phyloP scores from a whole-genome alignment of 1,140 invertebrate species.

The Hylyphantes graminicola region DNA sequence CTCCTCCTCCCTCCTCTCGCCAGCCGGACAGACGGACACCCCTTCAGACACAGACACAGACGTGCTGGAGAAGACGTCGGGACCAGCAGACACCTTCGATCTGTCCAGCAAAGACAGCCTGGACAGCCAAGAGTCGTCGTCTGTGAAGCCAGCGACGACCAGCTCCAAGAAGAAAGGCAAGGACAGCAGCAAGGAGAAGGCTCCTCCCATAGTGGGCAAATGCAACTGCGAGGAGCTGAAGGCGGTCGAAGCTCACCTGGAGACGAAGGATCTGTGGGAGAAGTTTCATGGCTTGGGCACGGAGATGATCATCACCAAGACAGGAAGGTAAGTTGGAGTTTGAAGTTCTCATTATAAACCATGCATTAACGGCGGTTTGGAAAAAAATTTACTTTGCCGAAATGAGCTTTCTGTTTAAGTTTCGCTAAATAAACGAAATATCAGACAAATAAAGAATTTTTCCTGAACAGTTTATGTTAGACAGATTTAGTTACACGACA shows the following conservation, averaged over 20 bases:
- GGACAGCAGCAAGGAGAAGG: constrained; percentile 9
- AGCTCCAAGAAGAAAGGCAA: constrained; percentile 47
- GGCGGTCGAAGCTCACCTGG: constrained; percentile 86
- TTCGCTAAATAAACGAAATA: no score
- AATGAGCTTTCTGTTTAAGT: no score
- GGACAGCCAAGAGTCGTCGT: constrained; percentile 26
- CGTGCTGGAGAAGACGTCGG: constrained; percentile 34
- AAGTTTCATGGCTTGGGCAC: constrained; percentile 95
- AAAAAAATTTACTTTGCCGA: no score
- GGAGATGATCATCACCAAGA: constrained; percentile 99
- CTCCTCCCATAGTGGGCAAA: constrained; percentile 62
- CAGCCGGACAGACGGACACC: constrained; percentile 11
- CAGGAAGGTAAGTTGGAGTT: constrained; percentile 82
- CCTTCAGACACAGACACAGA: constrained; percentile 55
- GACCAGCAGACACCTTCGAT: constrained; percentile 43
- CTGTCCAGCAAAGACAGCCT: constrained; percentile 50
- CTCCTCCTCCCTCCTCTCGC: constrained; percentile 32
- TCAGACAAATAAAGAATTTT: no score
- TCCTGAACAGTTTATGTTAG: no score
- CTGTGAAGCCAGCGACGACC: neutral
- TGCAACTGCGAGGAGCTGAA: constrained; percentile 77
- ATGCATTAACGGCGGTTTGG: no score
- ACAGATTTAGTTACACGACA: no score
- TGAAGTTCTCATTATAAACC: no score
- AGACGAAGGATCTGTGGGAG: constrained; percentile 92